Conservation (phyloP, 2,113 vertebrate species). For the Atlantisia rogersi region DNA sequence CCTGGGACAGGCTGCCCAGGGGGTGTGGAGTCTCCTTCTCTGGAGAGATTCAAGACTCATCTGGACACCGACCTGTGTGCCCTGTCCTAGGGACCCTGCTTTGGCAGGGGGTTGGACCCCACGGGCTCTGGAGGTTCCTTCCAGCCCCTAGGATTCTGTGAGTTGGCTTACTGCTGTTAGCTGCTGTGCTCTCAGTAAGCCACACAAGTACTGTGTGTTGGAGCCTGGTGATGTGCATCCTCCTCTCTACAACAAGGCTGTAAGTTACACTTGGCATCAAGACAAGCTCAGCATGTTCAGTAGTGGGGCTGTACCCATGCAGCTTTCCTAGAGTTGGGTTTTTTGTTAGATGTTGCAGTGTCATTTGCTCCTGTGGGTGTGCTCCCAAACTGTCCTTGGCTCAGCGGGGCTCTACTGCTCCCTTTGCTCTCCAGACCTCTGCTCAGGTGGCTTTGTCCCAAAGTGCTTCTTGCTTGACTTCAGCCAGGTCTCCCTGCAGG, state of each 20-base stretch:
- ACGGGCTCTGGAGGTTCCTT: too few relatives aligned
- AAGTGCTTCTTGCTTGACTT: neutral
- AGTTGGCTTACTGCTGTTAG: rapidly evolving
- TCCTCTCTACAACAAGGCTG: rapidly evolving
- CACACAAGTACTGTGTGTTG: neutral
- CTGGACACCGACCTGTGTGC: too few relatives aligned
- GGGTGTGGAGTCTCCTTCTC: too few relatives aligned
- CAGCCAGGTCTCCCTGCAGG: neutral
- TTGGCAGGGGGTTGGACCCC: too few relatives aligned
- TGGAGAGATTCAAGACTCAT: too few relatives aligned
- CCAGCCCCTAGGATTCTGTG: too few relatives aligned
- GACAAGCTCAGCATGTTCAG: rapidly evolving
- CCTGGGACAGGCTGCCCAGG: too few relatives aligned
- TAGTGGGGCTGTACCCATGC: neutral
- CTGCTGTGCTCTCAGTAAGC: rapidly evolving
- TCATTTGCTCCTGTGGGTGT: neutral
- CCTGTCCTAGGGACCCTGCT: too few relatives aligned
- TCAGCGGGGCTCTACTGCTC: neutral
- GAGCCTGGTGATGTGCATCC: neutral
- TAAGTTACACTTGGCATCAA: too few relatives aligned
- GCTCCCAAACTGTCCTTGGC: neutral
- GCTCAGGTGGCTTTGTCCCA: neutral
- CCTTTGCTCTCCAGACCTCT: neutral
- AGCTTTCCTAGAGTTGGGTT: neutral
- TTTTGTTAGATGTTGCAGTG: neutral